Evolutionary conservation across 2,888 invertebrate genomes (phyloP).

Genomic region (Sinodicranocentrus sp.): DNA sequence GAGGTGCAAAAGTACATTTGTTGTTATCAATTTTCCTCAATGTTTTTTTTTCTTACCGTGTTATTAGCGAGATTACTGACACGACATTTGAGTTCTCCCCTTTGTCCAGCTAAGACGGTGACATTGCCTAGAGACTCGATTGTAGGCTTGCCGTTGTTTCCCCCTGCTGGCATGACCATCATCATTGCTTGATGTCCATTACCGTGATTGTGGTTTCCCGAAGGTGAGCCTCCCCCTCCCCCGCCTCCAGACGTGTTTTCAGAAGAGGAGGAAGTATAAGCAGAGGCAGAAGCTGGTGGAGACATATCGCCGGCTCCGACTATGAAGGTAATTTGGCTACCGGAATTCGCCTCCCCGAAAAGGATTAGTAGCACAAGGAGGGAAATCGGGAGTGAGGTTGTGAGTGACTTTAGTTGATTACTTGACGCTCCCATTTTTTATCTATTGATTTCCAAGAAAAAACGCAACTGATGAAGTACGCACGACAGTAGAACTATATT

Average conservation of each 20-base stretch:
- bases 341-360: slow-evolving; percentile 70
- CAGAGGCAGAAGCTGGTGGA: slow-evolving; percentile 60
- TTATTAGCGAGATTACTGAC: slow-evolving; percentile 76
- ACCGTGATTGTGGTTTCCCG: slow-evolving; percentile 22
- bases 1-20: too few species aligned
- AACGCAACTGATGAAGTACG: too few species aligned
- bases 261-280: slow-evolving; percentile 51
- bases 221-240: slow-evolving; percentile 16
- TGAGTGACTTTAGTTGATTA: background rate
- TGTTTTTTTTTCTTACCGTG: slow-evolving; percentile 70
- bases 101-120: slow-evolving; percentile 75
- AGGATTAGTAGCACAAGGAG: slow-evolving; percentile 51
- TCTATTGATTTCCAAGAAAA: slow-evolving; percentile 41
- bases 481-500: too few species aligned
- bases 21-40: background rate
- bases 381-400: slow-evolving; percentile 19
- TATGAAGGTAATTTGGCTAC: slow-evolving; percentile 72
- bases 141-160: slow-evolving; percentile 52
- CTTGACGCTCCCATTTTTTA: slow-evolving; percentile 48
- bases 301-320: slow-evolving; percentile 42
- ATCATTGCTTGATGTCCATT: slow-evolving; percentile 55
- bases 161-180: slow-evolving; percentile 57
- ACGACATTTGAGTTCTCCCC: slow-evolving; percentile 75
- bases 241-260: slow-evolving; percentile 7
- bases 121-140: slow-evolving; percentile 73